Base-by-base conservation (phyloP, 2,113 vertebrate species). In the Procapra przewalskii region DNA sequence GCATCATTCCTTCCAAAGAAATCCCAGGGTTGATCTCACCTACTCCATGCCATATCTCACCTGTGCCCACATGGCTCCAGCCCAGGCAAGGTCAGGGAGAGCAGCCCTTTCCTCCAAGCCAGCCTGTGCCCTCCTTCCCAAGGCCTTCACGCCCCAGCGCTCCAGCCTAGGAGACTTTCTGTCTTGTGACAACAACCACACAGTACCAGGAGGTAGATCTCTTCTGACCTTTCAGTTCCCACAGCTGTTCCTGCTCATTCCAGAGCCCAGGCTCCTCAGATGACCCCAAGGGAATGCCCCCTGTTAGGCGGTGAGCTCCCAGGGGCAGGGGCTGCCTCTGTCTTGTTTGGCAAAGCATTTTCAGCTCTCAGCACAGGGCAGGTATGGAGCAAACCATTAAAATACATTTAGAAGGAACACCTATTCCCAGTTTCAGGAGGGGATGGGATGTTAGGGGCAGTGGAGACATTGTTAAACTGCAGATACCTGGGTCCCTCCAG, bases 11-110 rank as follows among this genome's bases (percentile, higher is more conserved):
- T 50, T 50, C 48, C 48, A 50, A 50, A 50, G 48, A 50, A 50
- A 50, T 50, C 48, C 48, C 48, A 50, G 12, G 48, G 48, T 13
- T 50, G 48, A 50, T 50, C 19, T 54, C 33, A 43, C 36, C 23
- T 6, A 3, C 5, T 23, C 43, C 17, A 5, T 1, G 3, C 10
- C 40, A 1, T 11, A 4, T 5, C 19, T 3, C 57, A 11, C 13
- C 52, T 6, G 21, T 21, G 13, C 29, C 33, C 27, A n/a, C 23
- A 4, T 2, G 11, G 9, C 21, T 23, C 36, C 36, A 17, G 52
- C 43, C 52, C 25, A 11, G 45, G 27, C 21, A 9, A 27, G 45
- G 84, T 52, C 91, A 62, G 27, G 8, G 25, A 79, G 54, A 31
- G 21, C 80, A 55, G 75, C 55, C 55, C 80, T 45, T 52, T 45